Base-by-base conservation (phyloP, 2,888 invertebrate genomes). In the Dicyrtomina minuta region DNA sequence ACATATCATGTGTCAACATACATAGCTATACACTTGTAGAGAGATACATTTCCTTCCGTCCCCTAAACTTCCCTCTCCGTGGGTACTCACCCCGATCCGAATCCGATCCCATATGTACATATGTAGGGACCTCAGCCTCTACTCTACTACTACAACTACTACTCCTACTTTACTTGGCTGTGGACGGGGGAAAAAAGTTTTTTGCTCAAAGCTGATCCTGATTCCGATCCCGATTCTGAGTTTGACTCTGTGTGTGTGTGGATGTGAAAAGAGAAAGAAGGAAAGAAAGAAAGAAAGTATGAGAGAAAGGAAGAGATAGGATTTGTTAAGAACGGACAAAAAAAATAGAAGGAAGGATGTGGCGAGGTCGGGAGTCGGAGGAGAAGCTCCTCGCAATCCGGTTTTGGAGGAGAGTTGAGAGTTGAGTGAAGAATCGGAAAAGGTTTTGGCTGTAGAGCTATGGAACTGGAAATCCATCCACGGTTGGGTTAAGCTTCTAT, bases 391-490 rank as follows among this genome's bases (percentile, higher is more conserved):
- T 49, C 33, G 55, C 41, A 65, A 55, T 65, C 64, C 64, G 55
- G 64, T 43, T 43, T n/a, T n/a, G n/a, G n/a, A n/a, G n/a, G n/a
- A 41, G 56, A 33, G 33, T 33, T 33, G 33, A 65, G 56, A 65
- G 56, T 56, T 55, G 56, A 56, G 39, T 64, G 64, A 39, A 61
- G 61, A 61, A 61, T 61, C 61, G 64, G 51, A 51, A 64, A 51
- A 64, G 51, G 22, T 51, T 33, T 49, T 17, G 49, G 53, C 33
- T 56, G n/a, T n/a, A 56, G 26, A 53, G 22, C 8, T 53, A n/a
- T n/a, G n/a, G n/a, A n/a, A n/a, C n/a, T n/a, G n/a, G 33, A 53
- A 53, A 53, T 53, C 53, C 24, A 53, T n/a, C 53, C 22, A 24
- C 53, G 5, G 13, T 53, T 22, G 33, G 8, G 8, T 33, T 33